Base-by-base conservation (phyloP, 2,888 invertebrate species). In the Andrena camellia region DNA sequence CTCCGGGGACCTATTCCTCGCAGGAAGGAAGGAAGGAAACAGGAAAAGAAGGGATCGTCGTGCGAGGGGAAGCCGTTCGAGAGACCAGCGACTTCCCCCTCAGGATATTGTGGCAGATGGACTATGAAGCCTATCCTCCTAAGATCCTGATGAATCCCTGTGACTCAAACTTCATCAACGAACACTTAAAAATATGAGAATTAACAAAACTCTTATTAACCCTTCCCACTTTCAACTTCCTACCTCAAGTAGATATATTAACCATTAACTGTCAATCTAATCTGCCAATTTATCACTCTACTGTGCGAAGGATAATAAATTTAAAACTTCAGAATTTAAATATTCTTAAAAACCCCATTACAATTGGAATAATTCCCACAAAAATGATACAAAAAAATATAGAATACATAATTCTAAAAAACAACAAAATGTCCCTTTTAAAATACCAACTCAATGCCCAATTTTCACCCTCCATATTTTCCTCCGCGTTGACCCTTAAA, bases 91-190 rank as follows among this genome's bases (percentile, higher is more conserved):
- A 80, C 86, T 87, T 88, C 85, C 88, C 42, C 87, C 64, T 57
- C 81, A 67, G 87, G 85, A 88, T 86, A 86, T 87, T 67, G 70
- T 54, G 75, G 63, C 88, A 88, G 88, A 88, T 88, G 88, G 86
- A 77, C 74, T 76, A 59, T 63, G 77, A 81, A 85, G 74, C 85
- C 78, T 83, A 81, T 77, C 87, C 78, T 29, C 57, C 10, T 72
- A 81, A 72, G 73, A 70, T 52, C 67, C 76, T 64, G 70, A 74
- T 70, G 42, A 81, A 64, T 66, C 67, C 31, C 8, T 67, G 52
- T 57, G 50, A 2, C 3, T 26, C 1, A 42, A 68, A 50, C 10
- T 60, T 13, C 20, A n/a, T 31, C 1, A 20, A 35, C 1, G 26
- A 52, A 26, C 35, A 6, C 31, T 76, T 23, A 60, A 48, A 23